phyloP scores from a whole-genome alignment of 2,113 vertebrate genomes.

The Oenanthe melanoleuca region DNA sequence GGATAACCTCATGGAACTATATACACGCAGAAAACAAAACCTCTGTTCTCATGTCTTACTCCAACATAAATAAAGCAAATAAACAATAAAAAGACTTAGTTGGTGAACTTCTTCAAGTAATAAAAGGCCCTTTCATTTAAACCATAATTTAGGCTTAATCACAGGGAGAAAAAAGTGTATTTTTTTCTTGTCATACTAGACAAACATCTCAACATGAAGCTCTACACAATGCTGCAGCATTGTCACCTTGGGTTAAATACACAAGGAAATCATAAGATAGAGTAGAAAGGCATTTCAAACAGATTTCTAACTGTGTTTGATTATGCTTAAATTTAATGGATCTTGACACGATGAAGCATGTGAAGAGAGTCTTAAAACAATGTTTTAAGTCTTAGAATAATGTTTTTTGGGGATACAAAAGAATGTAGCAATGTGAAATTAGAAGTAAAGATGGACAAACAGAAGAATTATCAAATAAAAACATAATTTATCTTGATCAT shows the following conservation, averaged over 20 bases:
- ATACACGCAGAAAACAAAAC: neutral
- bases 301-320: neutral
- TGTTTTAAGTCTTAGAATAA: neutral
- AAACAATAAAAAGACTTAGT: neutral
- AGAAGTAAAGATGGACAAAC: neutral
- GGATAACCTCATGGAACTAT: neutral
- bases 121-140: neutral
- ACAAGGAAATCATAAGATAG: neutral
- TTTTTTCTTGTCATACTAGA: neutral
- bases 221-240: neutral
- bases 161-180: neutral
- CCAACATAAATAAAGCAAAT: neutral
- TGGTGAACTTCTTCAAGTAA: neutral
- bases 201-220: neutral
- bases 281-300: neutral
- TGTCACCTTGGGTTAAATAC: neutral
- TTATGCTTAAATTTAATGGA: slow-evolving; percentile 8
- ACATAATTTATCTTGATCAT: neutral
- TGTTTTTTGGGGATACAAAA: neutral
- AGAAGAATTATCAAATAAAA: neutral
- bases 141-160: neutral
- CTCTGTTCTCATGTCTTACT: neutral
- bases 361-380: neutral
- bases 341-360: neutral
- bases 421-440: neutral